Conservation (phyloP, 2,797 vertebrate genomes). For the Ctenopoma multispine region DNA sequence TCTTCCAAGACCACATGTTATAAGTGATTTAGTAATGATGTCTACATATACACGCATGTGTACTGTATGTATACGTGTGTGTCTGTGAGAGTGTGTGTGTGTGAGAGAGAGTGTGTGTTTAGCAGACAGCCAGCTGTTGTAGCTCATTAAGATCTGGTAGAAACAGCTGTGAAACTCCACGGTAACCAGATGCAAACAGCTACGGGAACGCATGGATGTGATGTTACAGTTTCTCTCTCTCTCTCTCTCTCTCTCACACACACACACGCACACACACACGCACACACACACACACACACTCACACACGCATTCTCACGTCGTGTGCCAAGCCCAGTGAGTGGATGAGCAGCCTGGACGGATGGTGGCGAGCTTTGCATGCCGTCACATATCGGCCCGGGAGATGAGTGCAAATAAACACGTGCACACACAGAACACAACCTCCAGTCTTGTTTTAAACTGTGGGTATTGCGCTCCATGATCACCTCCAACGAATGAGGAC, state of each 20-base stretch:
- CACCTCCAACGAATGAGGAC: constrained; percentile 22
- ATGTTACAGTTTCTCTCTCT: constrained; percentile 37
- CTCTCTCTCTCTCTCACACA: no score
- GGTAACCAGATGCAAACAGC: constrained; percentile 75
- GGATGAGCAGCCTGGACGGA: constrained; percentile 40
- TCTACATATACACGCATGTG: constrained; percentile 7
- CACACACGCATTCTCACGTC: constrained; percentile 8
- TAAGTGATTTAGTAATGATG: constrained; percentile 24
- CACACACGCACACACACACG: not conserved
- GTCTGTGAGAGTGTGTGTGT: no score
- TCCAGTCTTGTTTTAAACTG: constrained; percentile 38
- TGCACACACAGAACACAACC: constrained; percentile 11
- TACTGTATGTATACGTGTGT: constrained; percentile 12
- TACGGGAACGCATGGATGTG: constrained; percentile 49
- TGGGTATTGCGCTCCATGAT: constrained; percentile 31
- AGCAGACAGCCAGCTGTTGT: constrained; percentile 67
- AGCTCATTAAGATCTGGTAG: constrained; percentile 65
- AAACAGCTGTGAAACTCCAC: constrained; percentile 78
- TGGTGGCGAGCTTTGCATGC: constrained; percentile 40
- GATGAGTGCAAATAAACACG: constrained; percentile 35
- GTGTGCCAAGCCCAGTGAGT: constrained; percentile 29
- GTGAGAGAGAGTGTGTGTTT: no score
- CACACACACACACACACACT: not conserved
- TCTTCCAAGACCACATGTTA: constrained; percentile 4
- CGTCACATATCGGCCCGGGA: constrained; percentile 40